Percentiles rank a stretch among this genome's conserved stretches.
These are phyloP conservation scores for Strix aluco DNA, from an alignment of 2,113 vertebrate genomes.

Conservation along the genomic window DNA sequence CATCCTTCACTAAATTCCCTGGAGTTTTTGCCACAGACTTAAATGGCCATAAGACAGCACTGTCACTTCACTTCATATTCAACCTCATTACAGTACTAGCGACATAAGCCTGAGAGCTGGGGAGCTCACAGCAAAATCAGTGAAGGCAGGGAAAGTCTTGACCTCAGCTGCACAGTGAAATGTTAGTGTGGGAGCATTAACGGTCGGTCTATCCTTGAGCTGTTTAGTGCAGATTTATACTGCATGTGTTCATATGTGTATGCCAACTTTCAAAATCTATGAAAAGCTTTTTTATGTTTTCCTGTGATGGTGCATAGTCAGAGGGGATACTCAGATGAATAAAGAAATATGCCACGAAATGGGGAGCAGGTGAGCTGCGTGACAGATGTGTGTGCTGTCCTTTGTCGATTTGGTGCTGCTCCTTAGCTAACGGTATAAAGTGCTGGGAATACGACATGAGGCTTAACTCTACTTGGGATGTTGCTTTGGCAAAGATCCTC, in stretches of 20 bases:
- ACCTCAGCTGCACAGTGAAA: not conserved
- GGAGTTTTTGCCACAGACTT: not conserved
- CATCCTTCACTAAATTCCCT: not conserved
- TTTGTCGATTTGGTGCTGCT: not conserved
- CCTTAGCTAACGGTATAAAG: not conserved
- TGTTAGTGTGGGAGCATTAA: not conserved
- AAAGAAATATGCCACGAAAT: not conserved
- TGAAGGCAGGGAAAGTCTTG: slow-evolving; percentile 21
- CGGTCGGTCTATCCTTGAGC: not conserved
- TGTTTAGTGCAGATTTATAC: slow-evolving; percentile 15
- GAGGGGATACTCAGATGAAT: not conserved
- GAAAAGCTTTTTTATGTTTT: slow-evolving; percentile 36
- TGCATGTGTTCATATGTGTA: slow-evolving; percentile 5
- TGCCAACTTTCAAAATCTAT: slow-evolving; percentile 27
- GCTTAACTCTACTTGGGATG: not conserved
- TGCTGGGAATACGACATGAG: not conserved
- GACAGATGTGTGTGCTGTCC: not conserved
- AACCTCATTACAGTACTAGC: not conserved
- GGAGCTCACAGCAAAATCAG: not conserved
- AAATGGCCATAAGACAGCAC: not conserved
- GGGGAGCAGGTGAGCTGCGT: slow-evolving; percentile 19
- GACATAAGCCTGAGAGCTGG: not conserved
- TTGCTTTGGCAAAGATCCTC: not conserved
- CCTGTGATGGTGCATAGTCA: slow-evolving; percentile 8
- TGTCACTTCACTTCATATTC: not conserved